Evolutionary conservation across 2,797 vertebrate species (phyloP), one percentile per base, ranked within the genome.

Genomic region (Oreochromis grahami): DNA sequence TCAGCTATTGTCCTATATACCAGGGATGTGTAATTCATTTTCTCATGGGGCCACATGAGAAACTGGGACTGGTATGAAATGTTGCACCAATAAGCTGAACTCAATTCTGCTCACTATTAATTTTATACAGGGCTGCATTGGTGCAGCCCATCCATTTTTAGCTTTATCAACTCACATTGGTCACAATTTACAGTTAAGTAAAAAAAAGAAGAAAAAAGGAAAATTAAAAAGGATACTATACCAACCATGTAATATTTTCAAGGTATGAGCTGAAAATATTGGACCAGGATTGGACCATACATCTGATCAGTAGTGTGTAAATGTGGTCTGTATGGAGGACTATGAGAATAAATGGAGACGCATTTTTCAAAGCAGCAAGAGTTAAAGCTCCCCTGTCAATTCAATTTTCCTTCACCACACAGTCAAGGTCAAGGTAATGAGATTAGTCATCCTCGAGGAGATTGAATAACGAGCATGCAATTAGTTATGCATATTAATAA

Each of bases 351-450:
- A 74, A 74, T n/a, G 9, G 41, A 51, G 6, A 10, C 0, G n/a
- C 50, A 1, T 14, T 17, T 81, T 55, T 78, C 15, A n/a, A 52
- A 63, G 13, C 5, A 1, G 36, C 5, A 77, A 60, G 36, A 50
- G 53, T 15, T 78, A 38, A 32, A 74, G 14, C 21, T 81, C 68
- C 24, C 41, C 50, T 53, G 56, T 76, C n/a, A 50, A 82, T 81
- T 83, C 17, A 76, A 65, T 84, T 79, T 53, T 2, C 50, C 72
- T 80, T 45, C 29, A 26, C 3, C 7, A 26, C 70, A 43, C 77
- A 78, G n/a, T 83, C 52, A 77, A 51, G 55, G 79, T 86, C 21
- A 56, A 80, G 32, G 38, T 86, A 83, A 89, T 88, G 41, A 83
- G 68, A 88, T 88, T 78, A 89, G 24, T 63, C 56, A 76, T 24